These are phyloP conservation scores for Lampris megalopsis DNA, from an alignment of 2,113 vertebrate genomes.

Conservation along the genomic window DNA sequence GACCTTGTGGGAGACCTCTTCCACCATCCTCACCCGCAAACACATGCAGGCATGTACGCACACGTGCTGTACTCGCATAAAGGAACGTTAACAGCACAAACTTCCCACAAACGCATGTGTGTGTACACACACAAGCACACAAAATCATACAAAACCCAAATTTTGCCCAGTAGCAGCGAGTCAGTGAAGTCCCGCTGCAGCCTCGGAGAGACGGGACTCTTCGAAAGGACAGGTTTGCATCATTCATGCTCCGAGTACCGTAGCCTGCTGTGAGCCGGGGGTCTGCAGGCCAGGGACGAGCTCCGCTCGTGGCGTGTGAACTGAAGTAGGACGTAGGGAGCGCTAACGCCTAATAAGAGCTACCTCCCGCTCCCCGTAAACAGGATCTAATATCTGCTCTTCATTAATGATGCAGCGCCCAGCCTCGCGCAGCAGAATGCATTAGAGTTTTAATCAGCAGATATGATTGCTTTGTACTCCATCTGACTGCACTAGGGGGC, in stretches of 20 bases:
- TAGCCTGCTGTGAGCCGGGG: slow-evolving; percentile 34
- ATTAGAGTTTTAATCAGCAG: slow-evolving; percentile 89
- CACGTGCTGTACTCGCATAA: no score
- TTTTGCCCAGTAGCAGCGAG: slow-evolving; percentile 16
- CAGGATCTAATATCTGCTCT: slow-evolving; percentile 80
- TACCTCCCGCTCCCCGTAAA: slow-evolving; percentile 72
- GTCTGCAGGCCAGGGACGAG: slow-evolving; percentile 55
- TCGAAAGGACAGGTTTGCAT: slow-evolving; percentile 14
- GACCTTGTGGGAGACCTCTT: slow-evolving; percentile 27
- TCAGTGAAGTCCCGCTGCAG: slow-evolving; percentile 45
- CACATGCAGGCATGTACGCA: slow-evolving; percentile 10
- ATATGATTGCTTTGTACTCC: slow-evolving; percentile 86
- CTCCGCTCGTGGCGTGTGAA: slow-evolving; percentile 54
- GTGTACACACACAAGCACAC: not conserved
- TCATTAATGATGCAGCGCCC: slow-evolving; percentile 81
- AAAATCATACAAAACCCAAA: slow-evolving; percentile 18
- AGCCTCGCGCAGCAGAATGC: slow-evolving; percentile 78
- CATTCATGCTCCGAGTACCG: slow-evolving; percentile 18
- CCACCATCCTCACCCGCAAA: slow-evolving; percentile 18
- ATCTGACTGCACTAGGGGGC: slow-evolving; percentile 74
- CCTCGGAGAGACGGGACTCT: slow-evolving; percentile 14
- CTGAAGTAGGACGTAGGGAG: slow-evolving; percentile 62
- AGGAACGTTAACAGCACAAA: no score
- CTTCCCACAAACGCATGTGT: no score
- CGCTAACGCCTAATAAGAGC: slow-evolving; percentile 71